These are phyloP conservation scores for Oryzias javanicus DNA, from an alignment of 2,113 vertebrate genomes.

Conservation along the genomic window DNA sequence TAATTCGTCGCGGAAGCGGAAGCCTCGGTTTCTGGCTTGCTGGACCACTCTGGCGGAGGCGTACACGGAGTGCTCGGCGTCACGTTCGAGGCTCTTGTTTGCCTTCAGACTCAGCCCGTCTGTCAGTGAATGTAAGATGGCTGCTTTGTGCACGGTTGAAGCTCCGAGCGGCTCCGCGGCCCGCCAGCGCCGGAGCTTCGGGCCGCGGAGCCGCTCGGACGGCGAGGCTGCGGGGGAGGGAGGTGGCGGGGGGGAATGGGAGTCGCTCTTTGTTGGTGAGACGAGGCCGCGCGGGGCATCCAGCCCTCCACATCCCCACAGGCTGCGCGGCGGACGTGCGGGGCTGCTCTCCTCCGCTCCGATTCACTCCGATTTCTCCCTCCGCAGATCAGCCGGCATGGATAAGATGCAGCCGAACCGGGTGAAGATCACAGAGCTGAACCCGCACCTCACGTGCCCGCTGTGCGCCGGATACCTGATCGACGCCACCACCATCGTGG, in stretches of 20 bases:
- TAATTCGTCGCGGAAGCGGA: constrained; percentile 28
- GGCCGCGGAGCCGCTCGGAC: constrained; percentile 10
- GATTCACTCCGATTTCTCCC: background rate
- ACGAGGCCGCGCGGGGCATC: no score
- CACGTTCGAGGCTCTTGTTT: constrained; percentile 71
- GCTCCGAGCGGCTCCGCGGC: constrained; percentile 37
- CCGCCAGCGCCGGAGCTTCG: constrained; percentile 1
- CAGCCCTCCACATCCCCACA: no score
- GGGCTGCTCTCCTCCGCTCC: no score
- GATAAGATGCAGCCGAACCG: constrained; percentile 79
- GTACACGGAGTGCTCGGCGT: constrained; percentile 54
- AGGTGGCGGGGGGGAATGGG: background rate
- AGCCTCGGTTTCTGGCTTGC: constrained; percentile 29
- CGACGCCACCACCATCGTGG: constrained; percentile 92
- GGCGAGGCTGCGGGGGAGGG: background rate
- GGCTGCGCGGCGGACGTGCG: no score
- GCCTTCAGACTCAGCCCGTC: constrained; percentile 68
- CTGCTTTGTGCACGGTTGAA: constrained; percentile 76
- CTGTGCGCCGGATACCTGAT: constrained; percentile 93
- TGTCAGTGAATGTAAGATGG: constrained; percentile 80
- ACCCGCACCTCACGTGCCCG: constrained; percentile 77
- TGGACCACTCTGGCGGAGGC: constrained; percentile 28
- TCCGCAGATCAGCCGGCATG: constrained; percentile 67
- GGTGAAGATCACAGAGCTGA: constrained; percentile 79
- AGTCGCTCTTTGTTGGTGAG: constrained; percentile 60